phyloP scores from a whole-genome alignment of 2,888 invertebrate species.

The Acanthopleura granulata region DNA sequence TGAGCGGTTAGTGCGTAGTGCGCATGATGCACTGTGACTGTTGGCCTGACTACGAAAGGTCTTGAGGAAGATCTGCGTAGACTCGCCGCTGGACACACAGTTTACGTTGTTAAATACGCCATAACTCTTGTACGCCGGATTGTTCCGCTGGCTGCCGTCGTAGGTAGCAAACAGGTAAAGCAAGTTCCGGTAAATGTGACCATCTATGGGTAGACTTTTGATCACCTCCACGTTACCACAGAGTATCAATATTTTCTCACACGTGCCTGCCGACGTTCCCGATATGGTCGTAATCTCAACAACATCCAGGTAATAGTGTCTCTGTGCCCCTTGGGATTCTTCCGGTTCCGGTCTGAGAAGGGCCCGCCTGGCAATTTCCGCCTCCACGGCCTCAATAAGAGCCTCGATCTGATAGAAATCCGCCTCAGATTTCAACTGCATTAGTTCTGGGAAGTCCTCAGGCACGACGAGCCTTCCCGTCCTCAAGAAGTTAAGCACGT shows the following conservation, averaged over 20 bases:
- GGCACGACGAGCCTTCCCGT: background rate
- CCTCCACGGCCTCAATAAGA: background rate
- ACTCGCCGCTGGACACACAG: slow-evolving; percentile 10
- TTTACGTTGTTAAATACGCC: slow-evolving; percentile 13
- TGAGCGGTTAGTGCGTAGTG: background rate
- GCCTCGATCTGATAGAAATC: slow-evolving; percentile 13
- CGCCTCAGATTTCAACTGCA: background rate
- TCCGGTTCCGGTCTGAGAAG: background rate
- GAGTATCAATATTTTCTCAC: background rate
- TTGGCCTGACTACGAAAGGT: slow-evolving; percentile 12
- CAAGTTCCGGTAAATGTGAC: background rate
- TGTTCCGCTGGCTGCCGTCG: background rate
- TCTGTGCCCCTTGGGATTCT: background rate
- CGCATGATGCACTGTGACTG: slow-evolving; percentile 4
- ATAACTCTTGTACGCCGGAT: background rate
- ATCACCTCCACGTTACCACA: slow-evolving; percentile 8
- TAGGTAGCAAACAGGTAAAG: background rate
- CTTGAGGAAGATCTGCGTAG: slow-evolving; percentile 6
- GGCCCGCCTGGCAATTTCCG: background rate
- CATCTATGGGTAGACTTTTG: slow-evolving; percentile 5
- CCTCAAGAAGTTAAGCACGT: background rate
- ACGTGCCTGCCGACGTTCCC: background rate
- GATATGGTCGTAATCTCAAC: slow-evolving; percentile 7
- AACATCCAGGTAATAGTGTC: slow-evolving; percentile 12
- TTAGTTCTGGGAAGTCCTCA: slow-evolving; percentile 9